Conservation (phyloP, 2,888 invertebrate genomes). For the Sinelater perroti region DNA sequence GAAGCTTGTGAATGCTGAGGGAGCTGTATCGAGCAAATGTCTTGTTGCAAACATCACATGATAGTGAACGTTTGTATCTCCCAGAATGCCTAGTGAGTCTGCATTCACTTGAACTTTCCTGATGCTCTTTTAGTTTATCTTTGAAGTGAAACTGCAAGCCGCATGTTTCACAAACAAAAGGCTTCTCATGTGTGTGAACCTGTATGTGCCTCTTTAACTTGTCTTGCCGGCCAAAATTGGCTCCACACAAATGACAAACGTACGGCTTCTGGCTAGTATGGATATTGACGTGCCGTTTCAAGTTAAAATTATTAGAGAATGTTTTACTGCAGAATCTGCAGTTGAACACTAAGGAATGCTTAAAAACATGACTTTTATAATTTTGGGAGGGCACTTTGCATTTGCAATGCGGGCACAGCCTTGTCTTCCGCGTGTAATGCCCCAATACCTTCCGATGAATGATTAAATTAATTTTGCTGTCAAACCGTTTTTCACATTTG, state of each 20-base stretch:
- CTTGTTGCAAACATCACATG: constrained; percentile 48
- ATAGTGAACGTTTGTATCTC: constrained; percentile 46
- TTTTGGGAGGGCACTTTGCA: constrained; percentile 1
- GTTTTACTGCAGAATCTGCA: constrained; percentile 14
- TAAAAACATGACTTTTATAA: constrained; percentile 17
- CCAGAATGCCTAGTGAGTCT: constrained; percentile 39
- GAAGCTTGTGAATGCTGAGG: constrained; percentile 47
- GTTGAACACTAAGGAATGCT: constrained; percentile 5
- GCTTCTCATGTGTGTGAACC: constrained; percentile 42
- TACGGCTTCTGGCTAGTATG: constrained; percentile 30
- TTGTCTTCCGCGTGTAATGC: constrained; percentile 16
- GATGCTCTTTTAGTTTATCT: background rate
- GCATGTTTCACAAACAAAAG: constrained; percentile 45
- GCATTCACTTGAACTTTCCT: background rate
- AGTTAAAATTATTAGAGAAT: constrained; percentile 17
- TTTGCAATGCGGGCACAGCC: constrained; percentile 15
- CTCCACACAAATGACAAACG: constrained; percentile 37
- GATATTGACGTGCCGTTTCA: constrained; percentile 27
- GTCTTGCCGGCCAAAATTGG: constrained; percentile 31
- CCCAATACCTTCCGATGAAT: constrained; percentile 1
- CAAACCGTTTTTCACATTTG: constrained; percentile 6
- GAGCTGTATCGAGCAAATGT: constrained; percentile 47
- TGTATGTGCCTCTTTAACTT: constrained; percentile 34
- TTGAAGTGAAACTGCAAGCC: constrained; percentile 44
- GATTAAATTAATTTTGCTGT: background rate